These are phyloP conservation scores for Anarsia innoxiella DNA, from an alignment of 2,888 invertebrate genomes.

Conservation along the genomic window DNA sequence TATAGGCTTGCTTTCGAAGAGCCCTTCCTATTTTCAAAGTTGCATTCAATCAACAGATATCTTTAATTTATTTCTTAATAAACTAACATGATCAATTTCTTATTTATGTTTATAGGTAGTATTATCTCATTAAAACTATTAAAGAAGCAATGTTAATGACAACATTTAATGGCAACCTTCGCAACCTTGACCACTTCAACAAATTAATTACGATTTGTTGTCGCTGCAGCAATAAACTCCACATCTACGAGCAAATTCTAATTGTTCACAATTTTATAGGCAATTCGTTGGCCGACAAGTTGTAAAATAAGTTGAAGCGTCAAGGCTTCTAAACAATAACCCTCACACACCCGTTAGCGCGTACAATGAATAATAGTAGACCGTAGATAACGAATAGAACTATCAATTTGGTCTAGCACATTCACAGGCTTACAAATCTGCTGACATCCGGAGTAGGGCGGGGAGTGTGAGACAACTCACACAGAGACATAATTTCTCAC, in stretches of 20 bases:
- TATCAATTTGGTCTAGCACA: constrained; percentile 66
- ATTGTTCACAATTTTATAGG: constrained; percentile 62
- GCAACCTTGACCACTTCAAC: constrained; percentile 49
- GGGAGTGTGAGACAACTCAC: constrained; percentile 42
- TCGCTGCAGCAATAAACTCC: constrained; percentile 41
- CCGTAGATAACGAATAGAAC: constrained; percentile 49
- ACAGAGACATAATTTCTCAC: constrained; percentile 41
- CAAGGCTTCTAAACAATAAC: constrained; percentile 41
- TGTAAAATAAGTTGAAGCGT: constrained; percentile 59
- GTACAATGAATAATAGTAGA: constrained; percentile 35
- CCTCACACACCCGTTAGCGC: constrained; percentile 33
- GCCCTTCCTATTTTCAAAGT: constrained; percentile 39
- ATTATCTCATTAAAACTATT: too few relatives aligned
- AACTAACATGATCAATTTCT: constrained; percentile 1
- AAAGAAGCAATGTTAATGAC: constrained; percentile 14
- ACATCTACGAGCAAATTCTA: constrained; percentile 50
- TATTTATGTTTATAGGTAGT: too few relatives aligned
- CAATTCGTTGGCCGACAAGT: constrained; percentile 51
- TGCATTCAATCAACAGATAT: too few relatives aligned
- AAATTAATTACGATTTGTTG: constrained; percentile 51
- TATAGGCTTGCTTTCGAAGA: constrained; percentile 43
- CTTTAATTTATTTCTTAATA: too few relatives aligned
- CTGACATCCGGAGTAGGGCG: constrained; percentile 70
- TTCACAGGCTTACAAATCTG: constrained; percentile 64
- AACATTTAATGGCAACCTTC: constrained; percentile 12